Conservation (phyloP, 1,140 invertebrate genomes). For the Papilio polytes region DNA sequence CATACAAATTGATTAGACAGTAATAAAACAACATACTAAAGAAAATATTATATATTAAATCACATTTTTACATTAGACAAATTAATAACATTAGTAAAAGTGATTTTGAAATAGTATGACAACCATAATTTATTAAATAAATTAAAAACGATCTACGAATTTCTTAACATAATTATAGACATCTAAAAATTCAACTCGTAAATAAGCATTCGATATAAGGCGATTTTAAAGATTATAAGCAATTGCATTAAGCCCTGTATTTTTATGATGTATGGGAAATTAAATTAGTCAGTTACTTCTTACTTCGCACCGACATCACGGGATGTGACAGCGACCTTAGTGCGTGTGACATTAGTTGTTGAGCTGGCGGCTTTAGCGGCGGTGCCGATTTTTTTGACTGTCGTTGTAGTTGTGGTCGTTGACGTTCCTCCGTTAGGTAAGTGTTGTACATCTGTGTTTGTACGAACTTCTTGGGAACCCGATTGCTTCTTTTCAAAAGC, state of each 20-base stretch:
- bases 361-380: slow-evolving; percentile 68
- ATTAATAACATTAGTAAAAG: slow-evolving; percentile 31
- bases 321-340: slow-evolving; percentile 68
- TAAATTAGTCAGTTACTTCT: slow-evolving; percentile 38
- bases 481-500: slow-evolving; percentile 69
- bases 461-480: slow-evolving; percentile 67
- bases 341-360: slow-evolving; percentile 65
- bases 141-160: slow-evolving; percentile 17
- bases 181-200: neutral
- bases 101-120: slow-evolving; percentile 1
- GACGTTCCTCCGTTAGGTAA: slow-evolving; percentile 71
- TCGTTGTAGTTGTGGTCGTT: slow-evolving; percentile 74
- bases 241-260: slow-evolving; percentile 4
- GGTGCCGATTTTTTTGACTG: slow-evolving; percentile 70
- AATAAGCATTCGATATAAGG: neutral
- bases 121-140: slow-evolving; percentile 36
- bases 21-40: neutral
- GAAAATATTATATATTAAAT: slow-evolving; percentile 30
- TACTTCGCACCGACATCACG: slow-evolving; percentile 76
- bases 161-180: slow-evolving; percentile 1
- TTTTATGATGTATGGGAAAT: slow-evolving; percentile 32
- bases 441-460: slow-evolving; percentile 68
- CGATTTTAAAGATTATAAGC: slow-evolving; percentile 9
- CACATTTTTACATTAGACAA: slow-evolving; percentile 34
- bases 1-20: neutral